A percentile compares a stretch with the other conserved stretches of the same genome.
These are phyloP conservation scores for Tineola bisselliella DNA, from an alignment of 2,888 invertebrate species.

Conservation along the genomic window DNA sequence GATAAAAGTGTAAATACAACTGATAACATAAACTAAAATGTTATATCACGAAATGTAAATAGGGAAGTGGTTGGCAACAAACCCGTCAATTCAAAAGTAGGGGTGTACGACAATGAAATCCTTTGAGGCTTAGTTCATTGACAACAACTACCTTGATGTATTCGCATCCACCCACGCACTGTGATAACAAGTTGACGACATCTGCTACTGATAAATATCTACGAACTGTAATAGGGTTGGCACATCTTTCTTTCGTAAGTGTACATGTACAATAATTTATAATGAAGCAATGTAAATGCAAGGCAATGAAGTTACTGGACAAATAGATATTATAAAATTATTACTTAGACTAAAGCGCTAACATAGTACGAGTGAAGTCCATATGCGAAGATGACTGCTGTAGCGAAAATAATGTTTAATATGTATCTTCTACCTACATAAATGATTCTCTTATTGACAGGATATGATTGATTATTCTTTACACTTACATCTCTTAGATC, in stretches of 20 bases:
- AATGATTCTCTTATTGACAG: no score
- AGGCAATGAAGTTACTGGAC: no score
- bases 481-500: no score
- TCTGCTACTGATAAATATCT: constrained; percentile 6
- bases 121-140: constrained; percentile 54
- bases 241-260: background rate
- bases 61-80: constrained; percentile 47
- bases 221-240: background rate
- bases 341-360: no score
- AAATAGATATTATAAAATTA: no score
- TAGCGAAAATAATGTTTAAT: no score
- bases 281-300: no score
- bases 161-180: constrained; percentile 49
- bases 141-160: constrained; percentile 35
- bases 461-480: no score
- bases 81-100: constrained; percentile 30
- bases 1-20: constrained; percentile 6
- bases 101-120: constrained; percentile 50
- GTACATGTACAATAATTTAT: no score
- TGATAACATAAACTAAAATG: constrained; percentile 4
- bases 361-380: no score
- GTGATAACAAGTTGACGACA: constrained; percentile 52
- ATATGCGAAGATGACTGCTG: no score
- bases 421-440: no score
- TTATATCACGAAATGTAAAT: constrained; percentile 27